Evolutionary conservation across 1,140 invertebrate genomes (phyloP), one percentile per base, ranked within the genome.

Genomic region (Triops cancriformis): DNA sequence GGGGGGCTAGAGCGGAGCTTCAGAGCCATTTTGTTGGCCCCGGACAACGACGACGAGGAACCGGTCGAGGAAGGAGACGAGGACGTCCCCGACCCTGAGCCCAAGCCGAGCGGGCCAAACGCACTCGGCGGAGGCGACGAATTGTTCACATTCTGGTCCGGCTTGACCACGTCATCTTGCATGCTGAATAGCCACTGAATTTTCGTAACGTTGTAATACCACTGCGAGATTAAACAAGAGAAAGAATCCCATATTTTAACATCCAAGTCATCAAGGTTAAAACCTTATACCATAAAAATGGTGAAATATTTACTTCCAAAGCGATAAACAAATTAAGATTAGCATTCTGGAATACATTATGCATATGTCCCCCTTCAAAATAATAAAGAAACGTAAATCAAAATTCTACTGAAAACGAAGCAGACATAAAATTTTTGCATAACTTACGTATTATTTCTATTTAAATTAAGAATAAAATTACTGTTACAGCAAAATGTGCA

Each of bases 111-210:
- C 51, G 51, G n/a, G 14, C 51, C 51, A 23, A 64, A 64, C 9
- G 51, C 23, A 64, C 14, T 64, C 51, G 51, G 51, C 45, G 45
- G 45, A 3, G 51, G 51, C 14, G 51, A 64, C 51, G 51, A 64
- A 64, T 64, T 64, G 23, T 64, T 64, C 51, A 64, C 51, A 64
- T 64, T 64, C 51, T 64, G 51, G 51, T 64, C 51, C n/a, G 51
- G 51, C 14, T 64, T 64, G 51, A 64, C 51, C 51, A 64, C 51
- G 51, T 64, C 51, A 64, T 64, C 51, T 64, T 64, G 51, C 51
- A 64, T 64, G 51, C 51, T 64, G 51, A 64, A 64, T 64, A 64
- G 51, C 51, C 51, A 64, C 14, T 64, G 51, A 64, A 64, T 64
- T 64, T 64, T 64, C 51, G 51, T n/a, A 64, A 23, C 51, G 18